Evolutionary conservation across 1,140 invertebrate species (phyloP).

Genomic region (Papilio polyxenes): DNA sequence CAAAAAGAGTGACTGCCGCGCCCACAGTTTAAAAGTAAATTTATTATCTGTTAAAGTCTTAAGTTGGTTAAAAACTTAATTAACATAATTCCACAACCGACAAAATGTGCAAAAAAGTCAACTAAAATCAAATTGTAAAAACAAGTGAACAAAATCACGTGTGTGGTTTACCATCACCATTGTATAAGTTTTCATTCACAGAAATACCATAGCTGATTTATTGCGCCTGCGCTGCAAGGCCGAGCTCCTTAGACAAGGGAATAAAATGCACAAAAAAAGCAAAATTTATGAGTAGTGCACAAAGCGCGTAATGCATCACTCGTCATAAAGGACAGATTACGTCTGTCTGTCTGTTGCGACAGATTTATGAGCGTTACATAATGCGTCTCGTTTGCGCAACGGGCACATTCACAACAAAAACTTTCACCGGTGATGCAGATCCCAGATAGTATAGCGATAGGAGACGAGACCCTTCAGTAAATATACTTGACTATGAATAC

Average conservation of each 20-base stretch:
- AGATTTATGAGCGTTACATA: constrained; percentile 73
- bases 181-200: neutral
- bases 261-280: constrained; percentile 50
- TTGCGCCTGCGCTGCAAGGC: neutral
- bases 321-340: constrained; percentile 75
- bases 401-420: constrained; percentile 36
- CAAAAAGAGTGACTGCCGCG: too few species aligned
- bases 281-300: constrained; percentile 63
- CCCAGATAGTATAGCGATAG: neutral
- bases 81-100: too few species aligned
- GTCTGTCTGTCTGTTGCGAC: constrained; percentile 54
- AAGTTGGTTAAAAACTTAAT: too few species aligned
- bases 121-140: neutral
- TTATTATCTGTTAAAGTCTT: too few species aligned
- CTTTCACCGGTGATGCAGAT: constrained; percentile 19
- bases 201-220: constrained; percentile 23
- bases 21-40: too few species aligned
- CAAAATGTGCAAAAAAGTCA: neutral
- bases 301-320: constrained; percentile 71
- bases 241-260: constrained; percentile 38
- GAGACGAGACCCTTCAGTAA: neutral
- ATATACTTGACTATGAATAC: neutral
- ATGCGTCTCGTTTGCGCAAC: constrained; percentile 47
- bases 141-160: neutral
- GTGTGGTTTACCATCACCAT: neutral